Evolutionary conservation across 2,113 vertebrate genomes (phyloP).

Genomic region (Malurus elegans): DNA sequence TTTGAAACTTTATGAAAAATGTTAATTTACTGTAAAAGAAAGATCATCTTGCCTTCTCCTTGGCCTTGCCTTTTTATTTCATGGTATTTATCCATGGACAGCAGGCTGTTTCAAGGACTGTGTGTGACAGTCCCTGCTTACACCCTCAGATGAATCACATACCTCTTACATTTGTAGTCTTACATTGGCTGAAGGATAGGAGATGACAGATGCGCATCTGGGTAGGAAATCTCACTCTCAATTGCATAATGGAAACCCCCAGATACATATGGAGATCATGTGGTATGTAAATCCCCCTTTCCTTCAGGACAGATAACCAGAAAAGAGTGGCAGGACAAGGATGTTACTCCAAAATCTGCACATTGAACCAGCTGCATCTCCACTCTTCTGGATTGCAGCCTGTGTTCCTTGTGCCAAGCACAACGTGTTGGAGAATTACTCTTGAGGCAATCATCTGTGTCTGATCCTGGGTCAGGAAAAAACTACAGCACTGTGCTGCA

Average conservation of each 20-base stretch:
- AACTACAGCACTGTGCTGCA: neutral
- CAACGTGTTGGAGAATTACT: neutral
- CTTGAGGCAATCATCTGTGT: neutral
- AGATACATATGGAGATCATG: neutral
- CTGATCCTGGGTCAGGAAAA: slow-evolving; percentile 22
- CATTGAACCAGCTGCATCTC: neutral
- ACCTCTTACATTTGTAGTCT: neutral
- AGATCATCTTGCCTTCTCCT: neutral
- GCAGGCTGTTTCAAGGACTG: neutral
- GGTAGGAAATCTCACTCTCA: slow-evolving; percentile 1
- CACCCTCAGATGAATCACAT: neutral
- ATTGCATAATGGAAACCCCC: neutral
- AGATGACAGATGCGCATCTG: neutral
- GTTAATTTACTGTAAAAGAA: neutral
- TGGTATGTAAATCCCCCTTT: neutral
- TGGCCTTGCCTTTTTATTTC: neutral
- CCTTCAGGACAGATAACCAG: neutral
- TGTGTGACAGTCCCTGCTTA: neutral
- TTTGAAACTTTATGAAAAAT: neutral
- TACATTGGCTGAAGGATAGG: neutral
- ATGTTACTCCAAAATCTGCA: neutral
- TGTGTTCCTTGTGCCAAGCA: neutral
- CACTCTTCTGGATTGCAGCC: neutral
- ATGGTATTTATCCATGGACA: neutral
- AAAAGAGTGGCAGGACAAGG: neutral